Conservation (phyloP, 2,113 vertebrate species). For the Dolichallabes microphthalmus region DNA sequence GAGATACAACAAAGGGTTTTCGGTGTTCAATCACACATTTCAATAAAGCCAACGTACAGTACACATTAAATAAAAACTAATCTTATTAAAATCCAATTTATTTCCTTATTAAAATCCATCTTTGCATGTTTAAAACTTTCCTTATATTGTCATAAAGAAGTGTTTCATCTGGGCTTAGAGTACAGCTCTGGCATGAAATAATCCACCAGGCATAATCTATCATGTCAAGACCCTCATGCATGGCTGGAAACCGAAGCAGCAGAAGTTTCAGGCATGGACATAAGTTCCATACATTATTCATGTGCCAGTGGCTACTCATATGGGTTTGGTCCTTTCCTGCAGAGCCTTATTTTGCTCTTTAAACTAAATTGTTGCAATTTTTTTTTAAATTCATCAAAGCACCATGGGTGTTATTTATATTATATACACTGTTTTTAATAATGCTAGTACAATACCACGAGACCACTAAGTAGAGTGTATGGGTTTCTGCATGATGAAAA, state of each 20-base stretch:
- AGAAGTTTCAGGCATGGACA: constrained; percentile 55
- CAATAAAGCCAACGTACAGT: neutral
- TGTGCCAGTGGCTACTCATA: constrained; percentile 51
- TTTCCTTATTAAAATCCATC: neutral
- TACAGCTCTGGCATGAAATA: constrained; percentile 47
- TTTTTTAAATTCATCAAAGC: constrained; percentile 24
- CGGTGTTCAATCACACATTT: neutral
- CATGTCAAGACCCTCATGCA: constrained; percentile 52
- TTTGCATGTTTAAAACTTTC: neutral
- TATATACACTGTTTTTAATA: constrained; percentile 15
- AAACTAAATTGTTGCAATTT: constrained; percentile 12
- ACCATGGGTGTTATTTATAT: constrained; percentile 4
- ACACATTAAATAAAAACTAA: neutral
- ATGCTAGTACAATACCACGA: constrained; percentile 7
- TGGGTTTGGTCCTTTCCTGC: constrained; percentile 49
- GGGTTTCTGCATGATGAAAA: constrained; percentile 27
- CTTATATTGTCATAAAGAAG: neutral
- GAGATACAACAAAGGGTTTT: neutral
- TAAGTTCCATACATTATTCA: constrained; percentile 60
- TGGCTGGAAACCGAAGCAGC: constrained; percentile 54
- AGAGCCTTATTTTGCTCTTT: constrained; percentile 41
- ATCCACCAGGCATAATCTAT: constrained; percentile 61
- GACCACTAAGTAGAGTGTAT: constrained; percentile 13
- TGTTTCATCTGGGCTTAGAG: neutral
- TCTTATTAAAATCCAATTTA: neutral